These are phyloP conservation scores for Penelope pileata DNA, from an alignment of 2,113 vertebrate genomes.

Conservation along the genomic window DNA sequence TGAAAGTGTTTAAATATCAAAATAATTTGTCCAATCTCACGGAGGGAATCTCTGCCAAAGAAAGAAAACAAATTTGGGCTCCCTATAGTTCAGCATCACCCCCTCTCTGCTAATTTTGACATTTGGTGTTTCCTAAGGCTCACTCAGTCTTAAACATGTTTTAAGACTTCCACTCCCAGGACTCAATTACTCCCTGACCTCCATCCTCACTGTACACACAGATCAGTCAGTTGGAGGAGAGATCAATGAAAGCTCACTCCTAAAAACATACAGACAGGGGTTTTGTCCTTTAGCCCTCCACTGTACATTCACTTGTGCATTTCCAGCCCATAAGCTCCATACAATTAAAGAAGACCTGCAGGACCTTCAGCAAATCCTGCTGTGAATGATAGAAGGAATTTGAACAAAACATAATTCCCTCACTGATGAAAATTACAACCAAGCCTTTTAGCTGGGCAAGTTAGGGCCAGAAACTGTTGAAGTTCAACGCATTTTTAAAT, in stretches of 20 bases:
- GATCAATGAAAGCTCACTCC: neutral
- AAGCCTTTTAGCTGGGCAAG: slow-evolving; percentile 48
- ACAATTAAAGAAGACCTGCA: neutral
- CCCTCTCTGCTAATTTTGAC: neutral
- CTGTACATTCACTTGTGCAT: neutral
- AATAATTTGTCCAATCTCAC: neutral
- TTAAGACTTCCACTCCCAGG: slow-evolving; percentile 8
- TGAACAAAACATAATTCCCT: slow-evolving; percentile 11
- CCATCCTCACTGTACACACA: neutral
- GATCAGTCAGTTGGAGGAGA: neutral
- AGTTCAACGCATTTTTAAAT: neutral
- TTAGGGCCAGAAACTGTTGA: slow-evolving; percentile 26
- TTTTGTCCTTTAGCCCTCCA: neutral
- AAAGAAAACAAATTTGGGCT: neutral
- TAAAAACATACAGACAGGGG: neutral
- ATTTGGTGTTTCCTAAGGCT: neutral
- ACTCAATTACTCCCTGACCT: neutral
- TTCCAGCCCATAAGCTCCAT: neutral
- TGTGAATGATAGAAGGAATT: neutral
- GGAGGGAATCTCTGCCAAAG: neutral
- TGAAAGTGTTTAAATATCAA: neutral
- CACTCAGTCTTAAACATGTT: neutral
- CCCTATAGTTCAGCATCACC: neutral
- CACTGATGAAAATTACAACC: slow-evolving; percentile 26
- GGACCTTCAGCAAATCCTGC: slow-evolving; percentile 36